These are phyloP conservation scores for Galaxias olidus DNA, from an alignment of 2,797 vertebrate genomes.

Conservation along the genomic window DNA sequence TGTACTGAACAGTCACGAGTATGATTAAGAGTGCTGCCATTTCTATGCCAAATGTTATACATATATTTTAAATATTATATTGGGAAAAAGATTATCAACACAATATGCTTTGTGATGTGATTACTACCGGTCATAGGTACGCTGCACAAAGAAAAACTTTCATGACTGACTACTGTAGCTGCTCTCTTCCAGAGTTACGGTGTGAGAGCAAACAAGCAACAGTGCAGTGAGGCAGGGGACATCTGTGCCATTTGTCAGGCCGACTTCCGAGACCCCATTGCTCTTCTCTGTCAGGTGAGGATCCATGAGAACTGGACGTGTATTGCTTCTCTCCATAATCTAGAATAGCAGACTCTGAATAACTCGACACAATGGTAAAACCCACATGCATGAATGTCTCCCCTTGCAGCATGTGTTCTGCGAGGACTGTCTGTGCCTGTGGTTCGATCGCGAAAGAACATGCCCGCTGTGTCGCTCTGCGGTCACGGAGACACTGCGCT, in stretches of 20 bases:
- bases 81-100: neutral
- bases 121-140: neutral
- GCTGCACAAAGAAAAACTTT: neutral
- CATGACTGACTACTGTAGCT: neutral
- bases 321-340: no score
- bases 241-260: conserved; percentile 96
- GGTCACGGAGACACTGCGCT: conserved; percentile 86
- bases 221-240: conserved; percentile 93
- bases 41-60: no score
- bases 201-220: conserved; percentile 89
- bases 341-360: neutral
- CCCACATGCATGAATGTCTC: conserved; percentile 14
- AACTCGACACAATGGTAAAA: neutral
- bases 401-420: conserved; percentile 92
- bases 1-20: no score
- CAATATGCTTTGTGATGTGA: neutral
- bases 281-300: conserved; percentile 92
- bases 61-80: no score
- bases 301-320: neutral
- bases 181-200: conserved; percentile 82
- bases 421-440: conserved; percentile 94
- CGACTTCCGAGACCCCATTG: conserved; percentile 91
- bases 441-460: conserved; percentile 94
- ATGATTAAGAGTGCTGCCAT: no score
- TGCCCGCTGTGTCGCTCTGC: conserved; percentile 93